Evolutionary conservation across 2,888 invertebrate genomes (phyloP).

Genomic region (Tyria jacobaeae): DNA sequence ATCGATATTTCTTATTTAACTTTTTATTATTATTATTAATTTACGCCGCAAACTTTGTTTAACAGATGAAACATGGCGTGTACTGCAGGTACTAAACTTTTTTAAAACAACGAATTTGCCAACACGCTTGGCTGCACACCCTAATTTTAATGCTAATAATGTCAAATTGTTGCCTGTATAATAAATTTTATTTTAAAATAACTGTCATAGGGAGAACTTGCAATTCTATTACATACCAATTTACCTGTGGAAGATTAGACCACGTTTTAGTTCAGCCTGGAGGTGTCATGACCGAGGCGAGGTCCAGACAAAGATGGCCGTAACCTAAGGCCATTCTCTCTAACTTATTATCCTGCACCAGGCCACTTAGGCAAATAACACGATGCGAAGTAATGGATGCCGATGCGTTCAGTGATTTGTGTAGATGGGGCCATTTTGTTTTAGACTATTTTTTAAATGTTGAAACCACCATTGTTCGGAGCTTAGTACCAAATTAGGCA

Average conservation of each 20-base stretch:
- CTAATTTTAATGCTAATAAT: slow-evolving; percentile 45
- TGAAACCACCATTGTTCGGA: slow-evolving; percentile 42
- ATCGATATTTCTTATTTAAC: slow-evolving; percentile 58
- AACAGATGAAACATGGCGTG: neutral
- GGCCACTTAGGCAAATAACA: slow-evolving; percentile 73
- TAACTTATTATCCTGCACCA: slow-evolving; percentile 65
- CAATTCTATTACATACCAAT: slow-evolving; percentile 56
- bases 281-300: slow-evolving; percentile 63
- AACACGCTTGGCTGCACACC: slow-evolving; percentile 61
- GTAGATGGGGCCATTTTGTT: slow-evolving; percentile 27
- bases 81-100: slow-evolving; percentile 21
- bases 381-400: slow-evolving; percentile 60
- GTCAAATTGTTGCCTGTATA: slow-evolving; percentile 11
- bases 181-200: slow-evolving; percentile 20
- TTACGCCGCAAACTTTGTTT: slow-evolving; percentile 47
- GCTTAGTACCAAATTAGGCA: slow-evolving; percentile 66
- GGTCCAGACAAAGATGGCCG: slow-evolving; percentile 60
- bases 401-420: slow-evolving; percentile 57
- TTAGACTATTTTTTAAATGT: slow-evolving; percentile 27
- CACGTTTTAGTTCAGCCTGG: slow-evolving; percentile 62
- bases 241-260: slow-evolving; percentile 57
- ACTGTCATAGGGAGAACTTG: slow-evolving; percentile 27
- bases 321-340: slow-evolving; percentile 61
- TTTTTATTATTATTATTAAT: slow-evolving; percentile 51
- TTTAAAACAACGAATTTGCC: slow-evolving; percentile 39